Percentiles rank a stretch among this genome's conserved stretches.
Evolutionary conservation across 1,140 invertebrate species (phyloP).

Genomic region (Laupala kohalensis): DNA sequence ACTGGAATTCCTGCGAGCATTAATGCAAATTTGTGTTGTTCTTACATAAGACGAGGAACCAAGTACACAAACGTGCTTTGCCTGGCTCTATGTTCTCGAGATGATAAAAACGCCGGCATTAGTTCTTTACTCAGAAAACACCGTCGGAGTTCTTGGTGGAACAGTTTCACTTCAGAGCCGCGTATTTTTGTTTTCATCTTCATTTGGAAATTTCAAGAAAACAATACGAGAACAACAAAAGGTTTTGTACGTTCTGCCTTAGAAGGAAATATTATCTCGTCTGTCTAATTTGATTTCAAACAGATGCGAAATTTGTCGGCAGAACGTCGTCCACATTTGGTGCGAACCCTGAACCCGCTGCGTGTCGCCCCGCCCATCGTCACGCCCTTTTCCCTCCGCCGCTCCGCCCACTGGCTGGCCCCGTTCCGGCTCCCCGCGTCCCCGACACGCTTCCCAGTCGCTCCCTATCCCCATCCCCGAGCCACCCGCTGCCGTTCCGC

Average conservation of each 20-base stretch:
- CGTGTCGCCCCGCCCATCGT: not conserved
- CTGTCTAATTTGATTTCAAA: not conserved
- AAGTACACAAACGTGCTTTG: not conserved
- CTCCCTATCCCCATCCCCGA: too few species aligned
- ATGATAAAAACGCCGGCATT: not conserved
- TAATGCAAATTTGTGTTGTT: not conserved
- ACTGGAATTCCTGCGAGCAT: not conserved
- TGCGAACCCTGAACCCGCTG: not conserved
- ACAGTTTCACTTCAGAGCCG: not conserved
- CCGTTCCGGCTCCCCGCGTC: too few species aligned
- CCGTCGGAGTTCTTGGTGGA: not conserved
- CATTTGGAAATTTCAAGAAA: not conserved
- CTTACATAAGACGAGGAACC: not conserved
- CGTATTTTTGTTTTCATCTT: not conserved
- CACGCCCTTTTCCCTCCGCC: not conserved
- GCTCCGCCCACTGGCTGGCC: not conserved
- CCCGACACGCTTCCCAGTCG: not conserved
- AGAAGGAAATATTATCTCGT: not conserved
- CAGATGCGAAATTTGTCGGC: not conserved
- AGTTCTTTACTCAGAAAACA: not conserved
- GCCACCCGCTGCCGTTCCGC: too few species aligned
- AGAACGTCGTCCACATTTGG: not conserved
- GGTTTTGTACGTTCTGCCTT: not conserved
- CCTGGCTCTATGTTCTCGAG: not conserved
- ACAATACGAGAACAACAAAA: not conserved